Evolutionary conservation across 2,888 invertebrate genomes (phyloP).

Genomic region (Ecdyonurus torrentis): DNA sequence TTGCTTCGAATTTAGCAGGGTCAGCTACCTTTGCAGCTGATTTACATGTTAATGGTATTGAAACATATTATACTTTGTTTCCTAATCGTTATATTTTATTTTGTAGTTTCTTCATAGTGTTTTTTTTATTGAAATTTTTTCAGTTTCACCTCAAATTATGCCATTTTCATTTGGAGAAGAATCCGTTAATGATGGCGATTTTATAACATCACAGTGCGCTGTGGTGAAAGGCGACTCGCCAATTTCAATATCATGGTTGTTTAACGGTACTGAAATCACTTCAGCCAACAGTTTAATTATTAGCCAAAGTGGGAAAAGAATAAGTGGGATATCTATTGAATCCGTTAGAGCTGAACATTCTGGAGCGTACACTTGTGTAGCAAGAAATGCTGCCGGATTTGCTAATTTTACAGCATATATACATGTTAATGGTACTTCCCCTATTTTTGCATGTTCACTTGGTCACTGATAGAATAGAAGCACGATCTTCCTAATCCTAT

Average conservation of each 20-base stretch:
- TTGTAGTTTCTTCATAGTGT: background rate
- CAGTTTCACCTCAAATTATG: constrained; percentile 21
- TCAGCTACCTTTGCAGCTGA: constrained; percentile 31
- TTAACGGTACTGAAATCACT: constrained; percentile 24
- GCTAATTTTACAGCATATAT: constrained; percentile 46
- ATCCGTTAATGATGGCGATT: constrained; percentile 18
- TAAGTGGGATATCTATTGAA: constrained; percentile 45
- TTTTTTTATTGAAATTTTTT: constrained; percentile 8
- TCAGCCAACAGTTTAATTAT: constrained; percentile 23
- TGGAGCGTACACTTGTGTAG: constrained; percentile 58
- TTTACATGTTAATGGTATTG: constrained; percentile 32
- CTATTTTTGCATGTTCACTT: too few relatives aligned
- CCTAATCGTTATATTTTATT: background rate
- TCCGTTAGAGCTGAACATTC: constrained; percentile 54
- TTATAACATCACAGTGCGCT: constrained; percentile 20
- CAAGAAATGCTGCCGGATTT: constrained; percentile 47
- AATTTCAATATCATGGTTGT: constrained; percentile 27
- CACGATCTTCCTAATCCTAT: constrained; percentile 39
- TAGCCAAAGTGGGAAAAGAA: constrained; percentile 38
- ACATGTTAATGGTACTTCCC: constrained; percentile 53
- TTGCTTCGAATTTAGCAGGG: constrained; percentile 38
- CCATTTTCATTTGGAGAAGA: constrained; percentile 21
- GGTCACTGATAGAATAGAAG: constrained; percentile 48
- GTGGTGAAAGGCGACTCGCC: constrained; percentile 26
- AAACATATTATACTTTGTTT: background rate